phyloP scores from a whole-genome alignment of 1,140 invertebrate genomes.

The Neoseiulus cucumeris region DNA sequence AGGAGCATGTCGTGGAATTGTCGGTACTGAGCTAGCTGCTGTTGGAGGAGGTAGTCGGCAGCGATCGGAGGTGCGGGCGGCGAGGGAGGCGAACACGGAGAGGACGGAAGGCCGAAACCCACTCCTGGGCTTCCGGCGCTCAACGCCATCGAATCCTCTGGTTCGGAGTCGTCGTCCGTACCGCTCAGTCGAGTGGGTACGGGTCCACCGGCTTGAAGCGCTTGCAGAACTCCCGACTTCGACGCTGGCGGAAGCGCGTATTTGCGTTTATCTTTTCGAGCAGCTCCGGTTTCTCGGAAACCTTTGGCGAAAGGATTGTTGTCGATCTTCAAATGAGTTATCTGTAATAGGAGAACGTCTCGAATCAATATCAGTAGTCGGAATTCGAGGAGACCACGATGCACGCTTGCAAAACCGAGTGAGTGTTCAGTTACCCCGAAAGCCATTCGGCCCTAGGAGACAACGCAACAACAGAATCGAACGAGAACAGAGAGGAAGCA shows the following conservation, averaged over 20 bases:
- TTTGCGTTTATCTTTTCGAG: slow-evolving; percentile 58
- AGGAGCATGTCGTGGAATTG: slow-evolving; percentile 3
- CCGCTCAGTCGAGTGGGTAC: neutral
- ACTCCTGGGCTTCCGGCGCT: no score
- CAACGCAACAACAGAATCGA: no score
- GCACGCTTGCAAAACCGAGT: no score
- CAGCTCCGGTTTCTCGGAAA: slow-evolving; percentile 83
- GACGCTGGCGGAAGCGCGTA: neutral
- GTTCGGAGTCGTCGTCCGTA: slow-evolving; percentile 1
- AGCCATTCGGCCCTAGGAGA: no score
- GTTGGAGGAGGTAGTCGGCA: neutral
- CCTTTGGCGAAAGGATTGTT: slow-evolving; percentile 98
- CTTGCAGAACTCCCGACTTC: neutral
- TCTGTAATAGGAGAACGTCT: slow-evolving; percentile 30
- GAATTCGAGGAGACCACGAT: neutral
- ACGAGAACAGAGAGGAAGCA: no score
- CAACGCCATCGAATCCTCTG: neutral
- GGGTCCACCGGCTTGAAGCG: neutral
- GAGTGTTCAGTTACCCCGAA: no score
- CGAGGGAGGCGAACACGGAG: neutral
- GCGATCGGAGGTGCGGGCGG: neutral
- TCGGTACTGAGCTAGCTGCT: slow-evolving; percentile 2
- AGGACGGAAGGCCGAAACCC: neutral
- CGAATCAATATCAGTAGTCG: neutral
- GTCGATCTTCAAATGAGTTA: slow-evolving; percentile 95